phyloP scores from a whole-genome alignment of 2,113 vertebrate genomes.

The Microtus montanus region DNA sequence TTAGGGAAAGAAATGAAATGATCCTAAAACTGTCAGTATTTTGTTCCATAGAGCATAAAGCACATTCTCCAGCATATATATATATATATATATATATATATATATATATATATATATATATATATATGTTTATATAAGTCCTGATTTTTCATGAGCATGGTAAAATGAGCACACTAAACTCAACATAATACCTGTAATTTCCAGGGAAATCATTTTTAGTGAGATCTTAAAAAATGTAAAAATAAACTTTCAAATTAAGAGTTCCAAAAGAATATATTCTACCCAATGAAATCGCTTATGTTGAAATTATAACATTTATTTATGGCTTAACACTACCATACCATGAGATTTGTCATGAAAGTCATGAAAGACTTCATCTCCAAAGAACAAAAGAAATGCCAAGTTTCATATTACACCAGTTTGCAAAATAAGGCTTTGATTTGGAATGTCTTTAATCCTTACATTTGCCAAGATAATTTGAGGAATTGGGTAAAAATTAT shows the following conservation, averaged over 20 bases:
- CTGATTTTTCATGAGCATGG: no score
- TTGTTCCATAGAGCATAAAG: no score
- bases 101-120: no score
- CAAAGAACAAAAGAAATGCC: background rate
- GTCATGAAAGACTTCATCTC: background rate
- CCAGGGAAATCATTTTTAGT: background rate
- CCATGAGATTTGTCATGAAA: background rate
- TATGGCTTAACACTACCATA: background rate
- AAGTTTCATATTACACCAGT: conserved; percentile 22
- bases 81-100: no score
- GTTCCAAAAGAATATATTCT: background rate
- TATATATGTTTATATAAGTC: no score
- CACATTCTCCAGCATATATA: no score
- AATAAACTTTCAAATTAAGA: background rate
- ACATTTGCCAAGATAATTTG: background rate
- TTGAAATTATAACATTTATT: conserved; percentile 29
- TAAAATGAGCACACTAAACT: no score
- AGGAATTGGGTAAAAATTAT: background rate
- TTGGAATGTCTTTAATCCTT: background rate
- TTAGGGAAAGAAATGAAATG: no score
- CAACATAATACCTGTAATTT: no score
- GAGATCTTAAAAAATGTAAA: background rate
- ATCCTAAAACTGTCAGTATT: no score
- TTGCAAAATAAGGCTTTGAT: background rate
- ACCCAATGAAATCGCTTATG: background rate